Conservation (phyloP, 2,888 invertebrate genomes). For the Drosophila limbata region DNA sequence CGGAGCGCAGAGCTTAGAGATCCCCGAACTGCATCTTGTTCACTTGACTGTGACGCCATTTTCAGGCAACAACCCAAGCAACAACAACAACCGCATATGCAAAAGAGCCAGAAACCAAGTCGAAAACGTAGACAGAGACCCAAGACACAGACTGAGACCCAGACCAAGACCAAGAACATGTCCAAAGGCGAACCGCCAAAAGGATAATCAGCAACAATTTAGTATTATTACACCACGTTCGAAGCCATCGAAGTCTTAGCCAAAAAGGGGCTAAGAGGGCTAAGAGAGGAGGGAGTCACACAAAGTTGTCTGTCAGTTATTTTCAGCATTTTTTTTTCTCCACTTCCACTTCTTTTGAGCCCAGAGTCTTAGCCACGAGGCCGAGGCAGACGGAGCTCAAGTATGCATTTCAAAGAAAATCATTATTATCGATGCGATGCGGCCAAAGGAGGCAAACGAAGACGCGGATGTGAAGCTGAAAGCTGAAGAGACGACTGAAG, state of each 20-base stretch:
- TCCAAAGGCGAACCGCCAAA: conserved; percentile 83
- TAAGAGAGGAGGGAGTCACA: conserved; percentile 38
- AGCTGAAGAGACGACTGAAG: conserved; percentile 24
- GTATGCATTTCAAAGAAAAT: conserved; percentile 82
- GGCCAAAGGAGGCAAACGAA: conserved; percentile 35
- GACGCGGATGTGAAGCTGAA: conserved; percentile 31
- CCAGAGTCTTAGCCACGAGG: conserved; percentile 32
- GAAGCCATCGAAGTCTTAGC: conserved; percentile 71
- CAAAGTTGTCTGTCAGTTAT: conserved; percentile 76
- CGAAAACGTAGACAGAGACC: conserved; percentile 34
- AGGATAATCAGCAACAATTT: conserved; percentile 85
- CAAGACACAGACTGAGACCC: conserved; percentile 44
- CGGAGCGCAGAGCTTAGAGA: background rate
- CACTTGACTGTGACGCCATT: conserved; percentile 83
- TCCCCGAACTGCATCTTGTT: conserved; percentile 36
- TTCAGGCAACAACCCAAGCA: conserved; percentile 58
- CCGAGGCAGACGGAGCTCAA: conserved; percentile 43
- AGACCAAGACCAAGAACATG: conserved; percentile 60
- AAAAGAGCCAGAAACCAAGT: conserved; percentile 57
- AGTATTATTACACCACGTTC: conserved; percentile 85
- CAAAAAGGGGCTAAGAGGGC: background rate
- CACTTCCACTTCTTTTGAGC: conserved; percentile 29
- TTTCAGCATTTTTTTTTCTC: conserved; percentile 21
- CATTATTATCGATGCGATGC: conserved; percentile 77
- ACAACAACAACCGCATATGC: conserved; percentile 57